Evolutionary conservation across 1,140 invertebrate genomes (phyloP).

Genomic region (Lasaia peninsularis): DNA sequence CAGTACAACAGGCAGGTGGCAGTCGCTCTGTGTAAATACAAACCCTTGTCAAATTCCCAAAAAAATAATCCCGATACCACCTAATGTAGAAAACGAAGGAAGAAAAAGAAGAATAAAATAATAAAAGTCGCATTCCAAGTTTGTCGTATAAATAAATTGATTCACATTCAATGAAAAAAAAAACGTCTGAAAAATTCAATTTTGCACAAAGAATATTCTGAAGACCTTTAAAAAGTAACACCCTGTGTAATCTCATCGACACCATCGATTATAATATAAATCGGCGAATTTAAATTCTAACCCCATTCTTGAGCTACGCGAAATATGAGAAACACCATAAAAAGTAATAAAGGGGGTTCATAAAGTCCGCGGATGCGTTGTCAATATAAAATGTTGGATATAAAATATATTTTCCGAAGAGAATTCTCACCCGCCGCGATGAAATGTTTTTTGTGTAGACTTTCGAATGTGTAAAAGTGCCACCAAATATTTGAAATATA

Average conservation of each 20-base stretch:
- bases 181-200: conserved; percentile 17
- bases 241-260: conserved; percentile 38
- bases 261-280: conserved; percentile 66
- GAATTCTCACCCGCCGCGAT: conserved; percentile 43
- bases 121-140: too few relatives aligned
- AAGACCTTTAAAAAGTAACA: conserved; percentile 30
- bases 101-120: too few relatives aligned
- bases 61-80: too few relatives aligned
- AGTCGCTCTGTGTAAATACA: too few relatives aligned
- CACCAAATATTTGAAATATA: too few relatives aligned
- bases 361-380: conserved; percentile 55
- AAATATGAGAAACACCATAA: conserved; percentile 63
- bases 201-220: conserved; percentile 21
- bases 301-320: conserved; percentile 34
- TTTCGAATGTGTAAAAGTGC: conserved; percentile 18
- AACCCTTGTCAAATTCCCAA: too few relatives aligned
- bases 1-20: too few relatives aligned
- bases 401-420: conserved; percentile 54
- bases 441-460: conserved; percentile 40
- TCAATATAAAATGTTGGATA: conserved; percentile 60
- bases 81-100: too few relatives aligned
- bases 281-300: conserved; percentile 58
- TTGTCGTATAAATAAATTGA: background rate
- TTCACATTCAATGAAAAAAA: background rate
- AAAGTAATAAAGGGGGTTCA: conserved; percentile 62